Conservation (phyloP, 2,113 vertebrate species). For the Oostethus manadensis region DNA sequence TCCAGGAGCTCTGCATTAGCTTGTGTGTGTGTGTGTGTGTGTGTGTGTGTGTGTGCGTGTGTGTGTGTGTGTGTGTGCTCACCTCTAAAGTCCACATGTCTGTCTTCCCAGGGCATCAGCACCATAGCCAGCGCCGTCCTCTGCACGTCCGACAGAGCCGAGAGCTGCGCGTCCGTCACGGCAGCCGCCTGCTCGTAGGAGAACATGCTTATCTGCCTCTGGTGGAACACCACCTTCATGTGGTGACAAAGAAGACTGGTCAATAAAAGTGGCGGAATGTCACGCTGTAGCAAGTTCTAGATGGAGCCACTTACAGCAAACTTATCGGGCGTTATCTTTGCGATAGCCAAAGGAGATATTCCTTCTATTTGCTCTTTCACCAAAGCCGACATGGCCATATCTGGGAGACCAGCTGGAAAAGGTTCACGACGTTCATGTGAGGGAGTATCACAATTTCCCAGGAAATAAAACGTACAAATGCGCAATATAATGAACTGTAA, state of each 20-base stretch:
- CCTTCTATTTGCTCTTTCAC: slow-evolving; percentile 76
- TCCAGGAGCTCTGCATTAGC: too few relatives aligned
- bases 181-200: slow-evolving; percentile 74
- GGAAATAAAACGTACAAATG: too few relatives aligned
- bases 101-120: slow-evolving; percentile 67
- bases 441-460: too few relatives aligned
- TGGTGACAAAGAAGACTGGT: neutral
- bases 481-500: too few relatives aligned
- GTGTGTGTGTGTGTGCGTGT: neutral
- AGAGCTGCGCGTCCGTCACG: slow-evolving; percentile 60
- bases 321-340: slow-evolving; percentile 65
- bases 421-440: neutral
- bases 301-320: slow-evolving; percentile 66
- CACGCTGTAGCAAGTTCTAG: neutral
- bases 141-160: slow-evolving; percentile 56
- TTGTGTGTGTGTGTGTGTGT: neutral
- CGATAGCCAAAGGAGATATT: slow-evolving; percentile 66
- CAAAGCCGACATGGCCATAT: slow-evolving; percentile 74
- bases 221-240: slow-evolving; percentile 69
- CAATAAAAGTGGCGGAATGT: neutral
- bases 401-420: slow-evolving; percentile 70
- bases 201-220: slow-evolving; percentile 69
- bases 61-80: slow-evolving; percentile 4
- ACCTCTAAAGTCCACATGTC: slow-evolving; percentile 66
- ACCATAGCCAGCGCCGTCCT: slow-evolving; percentile 70